These are phyloP conservation scores for Caenorhabditis macrosperma DNA, from an alignment of 2,888 invertebrate genomes.

Conservation along the genomic window DNA sequence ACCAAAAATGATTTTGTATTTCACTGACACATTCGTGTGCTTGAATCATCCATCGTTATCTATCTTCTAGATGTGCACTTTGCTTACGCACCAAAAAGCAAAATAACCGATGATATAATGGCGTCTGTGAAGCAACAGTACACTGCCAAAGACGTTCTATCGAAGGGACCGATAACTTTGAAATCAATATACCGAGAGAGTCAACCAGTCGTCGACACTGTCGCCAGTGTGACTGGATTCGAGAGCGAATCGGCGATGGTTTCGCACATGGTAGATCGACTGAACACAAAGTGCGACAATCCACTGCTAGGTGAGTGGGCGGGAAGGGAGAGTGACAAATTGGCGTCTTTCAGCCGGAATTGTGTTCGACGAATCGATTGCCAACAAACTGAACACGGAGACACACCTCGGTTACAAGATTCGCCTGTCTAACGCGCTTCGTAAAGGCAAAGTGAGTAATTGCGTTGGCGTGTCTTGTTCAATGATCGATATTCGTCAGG, in stretches of 20 bases:
- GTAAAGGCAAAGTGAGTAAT: no score
- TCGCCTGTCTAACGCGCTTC: slow-evolving; percentile 73
- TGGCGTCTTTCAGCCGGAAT: slow-evolving; percentile 68
- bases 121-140: slow-evolving; percentile 36
- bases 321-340: background rate
- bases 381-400: slow-evolving; percentile 48
- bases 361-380: slow-evolving; percentile 70
- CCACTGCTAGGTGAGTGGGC: slow-evolving; percentile 65
- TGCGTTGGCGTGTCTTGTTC: no score
- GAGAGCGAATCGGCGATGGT: slow-evolving; percentile 81
- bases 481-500: no score
- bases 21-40: no score
- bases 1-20: no score
- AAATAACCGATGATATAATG: slow-evolving; percentile 62
- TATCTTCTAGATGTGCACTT: slow-evolving; percentile 59
- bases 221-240: slow-evolving; percentile 73
- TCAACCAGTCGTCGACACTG: slow-evolving; percentile 14
- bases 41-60: background rate
- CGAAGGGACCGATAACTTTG: no score
- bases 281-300: slow-evolving; percentile 72
- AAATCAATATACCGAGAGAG: slow-evolving; percentile 17
- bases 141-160: slow-evolving; percentile 6
- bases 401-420: slow-evolving; percentile 74
- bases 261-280: slow-evolving; percentile 75
- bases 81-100: slow-evolving; percentile 70